Conservation (phyloP, 1,140 invertebrate species). For the Colletes latitarsis region DNA sequence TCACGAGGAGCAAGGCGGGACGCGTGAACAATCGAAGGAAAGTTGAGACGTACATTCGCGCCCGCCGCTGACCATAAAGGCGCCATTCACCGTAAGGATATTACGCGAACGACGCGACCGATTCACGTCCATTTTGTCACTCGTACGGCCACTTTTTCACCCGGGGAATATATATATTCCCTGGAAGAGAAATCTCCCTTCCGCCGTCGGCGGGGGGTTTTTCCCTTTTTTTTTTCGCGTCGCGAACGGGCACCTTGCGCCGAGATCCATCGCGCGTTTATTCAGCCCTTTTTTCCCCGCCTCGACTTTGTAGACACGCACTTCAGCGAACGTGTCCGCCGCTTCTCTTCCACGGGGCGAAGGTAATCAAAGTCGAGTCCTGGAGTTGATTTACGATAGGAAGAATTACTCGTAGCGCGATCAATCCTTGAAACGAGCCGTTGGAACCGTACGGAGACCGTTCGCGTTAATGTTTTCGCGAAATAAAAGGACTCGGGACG, state of each 20-base stretch:
- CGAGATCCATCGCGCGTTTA: conserved; percentile 2
- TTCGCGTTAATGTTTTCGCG: background rate
- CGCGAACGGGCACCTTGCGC: background rate
- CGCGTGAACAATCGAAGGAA: conserved; percentile 58
- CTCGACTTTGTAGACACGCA: background rate
- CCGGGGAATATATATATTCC: conserved; percentile 30
- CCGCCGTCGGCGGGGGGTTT: background rate
- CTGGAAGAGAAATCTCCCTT: conserved; percentile 7
- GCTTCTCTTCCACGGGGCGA: background rate
- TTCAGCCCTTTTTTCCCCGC: background rate
- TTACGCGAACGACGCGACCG: conserved; percentile 44
- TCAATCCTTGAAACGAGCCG: background rate
- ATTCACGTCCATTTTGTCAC: conserved; percentile 53
- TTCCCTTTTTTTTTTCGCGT: background rate
- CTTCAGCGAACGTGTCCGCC: background rate
- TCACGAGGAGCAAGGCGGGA: conserved; percentile 39
- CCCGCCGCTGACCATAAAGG: conserved; percentile 56
- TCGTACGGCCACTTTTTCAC: conserved; percentile 38
- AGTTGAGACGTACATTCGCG: conserved; percentile 59
- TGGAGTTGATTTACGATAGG: background rate
- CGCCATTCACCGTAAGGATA: conserved; percentile 48
- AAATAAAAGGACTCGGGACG: background rate
- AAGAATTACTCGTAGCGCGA: background rate
- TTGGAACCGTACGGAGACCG: background rate
- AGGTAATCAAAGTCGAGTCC: background rate